Percentiles rank a stretch among this genome's conserved stretches.
Evolutionary conservation across 1,140 invertebrate genomes (phyloP).

Genomic region (Drosophila biarmipes): DNA sequence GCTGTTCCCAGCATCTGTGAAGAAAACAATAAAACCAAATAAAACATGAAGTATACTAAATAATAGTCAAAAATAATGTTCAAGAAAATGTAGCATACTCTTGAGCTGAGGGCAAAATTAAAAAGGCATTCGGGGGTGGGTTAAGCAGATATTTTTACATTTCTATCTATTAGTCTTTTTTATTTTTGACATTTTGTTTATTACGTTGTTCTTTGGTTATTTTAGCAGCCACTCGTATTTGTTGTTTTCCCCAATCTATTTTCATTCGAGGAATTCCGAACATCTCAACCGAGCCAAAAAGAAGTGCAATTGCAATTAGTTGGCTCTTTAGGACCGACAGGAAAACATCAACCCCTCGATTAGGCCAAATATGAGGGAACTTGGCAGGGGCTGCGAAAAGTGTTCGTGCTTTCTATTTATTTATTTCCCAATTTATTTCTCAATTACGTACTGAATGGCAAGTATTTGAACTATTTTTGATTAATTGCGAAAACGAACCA

Average conservation of each 20-base stretch:
- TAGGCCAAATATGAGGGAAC: conserved; percentile 13
- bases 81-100: conserved; percentile 51
- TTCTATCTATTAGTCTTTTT: conserved; percentile 25
- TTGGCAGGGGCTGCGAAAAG: conserved; percentile 5
- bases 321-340: conserved; percentile 11
- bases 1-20: conserved; percentile 83
- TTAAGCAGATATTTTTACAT: conserved; percentile 35
- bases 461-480: conserved; percentile 53
- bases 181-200: conserved; percentile 73
- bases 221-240: conserved; percentile 36
- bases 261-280: conserved; percentile 55
- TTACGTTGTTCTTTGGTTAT: conserved; percentile 70
- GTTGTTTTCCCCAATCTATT: conserved; percentile 55
- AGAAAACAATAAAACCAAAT: conserved; percentile 29
- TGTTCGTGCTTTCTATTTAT: conserved; percentile 27
- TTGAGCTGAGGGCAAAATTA: conserved; percentile 28
- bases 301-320: conserved; percentile 39
- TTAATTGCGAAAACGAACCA: conserved; percentile 38
- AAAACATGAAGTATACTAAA: conserved; percentile 28
- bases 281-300: conserved; percentile 26
- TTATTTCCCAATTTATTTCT: conserved; percentile 26
- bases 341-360: conserved; percentile 4
- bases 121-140: conserved; percentile 2
- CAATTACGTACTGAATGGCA: conserved; percentile 34
- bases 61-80: conserved; percentile 30